Evolutionary conservation across 2,797 vertebrate genomes (phyloP).

Genomic region (Octomys mimax): DNA sequence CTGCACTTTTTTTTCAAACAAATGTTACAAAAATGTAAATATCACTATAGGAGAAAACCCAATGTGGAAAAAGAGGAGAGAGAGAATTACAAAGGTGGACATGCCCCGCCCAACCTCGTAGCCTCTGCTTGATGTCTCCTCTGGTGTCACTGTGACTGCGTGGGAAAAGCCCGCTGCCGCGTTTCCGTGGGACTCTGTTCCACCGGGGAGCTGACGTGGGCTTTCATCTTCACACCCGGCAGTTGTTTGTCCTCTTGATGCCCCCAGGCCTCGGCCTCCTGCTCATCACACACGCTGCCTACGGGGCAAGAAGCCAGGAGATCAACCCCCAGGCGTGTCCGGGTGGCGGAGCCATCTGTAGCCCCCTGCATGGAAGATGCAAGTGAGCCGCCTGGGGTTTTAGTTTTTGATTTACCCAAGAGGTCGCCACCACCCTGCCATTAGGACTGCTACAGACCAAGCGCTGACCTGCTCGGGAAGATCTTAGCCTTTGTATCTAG

Average conservation of each 20-base stretch:
- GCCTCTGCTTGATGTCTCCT: conserved; percentile 78
- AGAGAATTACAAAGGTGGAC: neutral
- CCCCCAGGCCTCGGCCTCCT: neutral
- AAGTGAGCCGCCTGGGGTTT: conserved; percentile 74
- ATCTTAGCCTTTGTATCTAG: neutral
- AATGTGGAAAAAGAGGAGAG: too few species aligned
- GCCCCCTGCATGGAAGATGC: conserved; percentile 72
- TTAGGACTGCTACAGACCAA: conserved; percentile 67
- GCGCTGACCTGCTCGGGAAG: conserved; percentile 43
- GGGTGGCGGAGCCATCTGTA: conserved; percentile 63
- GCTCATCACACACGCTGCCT: neutral
- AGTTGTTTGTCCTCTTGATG: conserved; percentile 63
- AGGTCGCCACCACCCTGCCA: conserved; percentile 46
- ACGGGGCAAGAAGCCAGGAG: neutral
- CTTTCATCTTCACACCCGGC: conserved; percentile 65
- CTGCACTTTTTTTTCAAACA: conserved; percentile 6
- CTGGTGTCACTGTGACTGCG: conserved; percentile 71
- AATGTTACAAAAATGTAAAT: conserved; percentile 72
- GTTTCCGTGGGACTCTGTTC: conserved; percentile 82
- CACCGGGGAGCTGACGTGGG: conserved; percentile 76
- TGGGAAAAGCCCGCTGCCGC: conserved; percentile 83
- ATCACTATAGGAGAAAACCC: neutral
- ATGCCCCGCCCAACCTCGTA: conserved; percentile 66
- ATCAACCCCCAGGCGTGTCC: conserved; percentile 75
- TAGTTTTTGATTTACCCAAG: conserved; percentile 66